A percentile compares a stretch with the other conserved stretches of the same genome.
Evolutionary conservation across 2,797 vertebrate genomes (phyloP).

Genomic region (Knipowitschia caucasica): DNA sequence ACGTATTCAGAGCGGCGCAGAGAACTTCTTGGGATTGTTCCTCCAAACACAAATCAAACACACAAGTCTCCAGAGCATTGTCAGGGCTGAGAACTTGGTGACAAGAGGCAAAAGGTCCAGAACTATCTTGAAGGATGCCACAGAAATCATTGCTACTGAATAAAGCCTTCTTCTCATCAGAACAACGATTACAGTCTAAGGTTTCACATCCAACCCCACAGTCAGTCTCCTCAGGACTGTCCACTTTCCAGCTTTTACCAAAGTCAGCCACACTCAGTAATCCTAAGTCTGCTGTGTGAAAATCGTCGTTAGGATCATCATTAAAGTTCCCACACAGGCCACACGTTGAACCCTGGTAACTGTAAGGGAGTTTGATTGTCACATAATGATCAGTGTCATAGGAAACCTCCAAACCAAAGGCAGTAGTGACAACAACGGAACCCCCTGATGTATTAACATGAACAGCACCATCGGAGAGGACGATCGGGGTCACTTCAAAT

Average conservation of each 20-base stretch:
- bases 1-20: slow-evolving; percentile 61
- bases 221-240: neutral
- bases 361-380: slow-evolving; percentile 45
- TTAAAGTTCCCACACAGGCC: slow-evolving; percentile 73
- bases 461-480: slow-evolving; percentile 48
- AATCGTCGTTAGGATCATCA: slow-evolving; percentile 20
- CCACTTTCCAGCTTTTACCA: slow-evolving; percentile 3
- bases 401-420: slow-evolving; percentile 64
- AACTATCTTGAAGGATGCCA: neutral
- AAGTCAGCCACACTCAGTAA: neutral
- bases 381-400: slow-evolving; percentile 53
- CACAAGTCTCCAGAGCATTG: slow-evolving; percentile 32
- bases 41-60: slow-evolving; percentile 63
- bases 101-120: neutral
- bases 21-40: slow-evolving; percentile 62
- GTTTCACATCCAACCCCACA: neutral
- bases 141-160: neutral
- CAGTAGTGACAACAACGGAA: slow-evolving; percentile 51
- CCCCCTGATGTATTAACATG: slow-evolving; percentile 60
- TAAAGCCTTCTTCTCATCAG: neutral
- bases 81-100: neutral
- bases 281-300: neutral
- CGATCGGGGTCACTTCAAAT: slow-evolving; percentile 49
- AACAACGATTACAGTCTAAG: neutral
- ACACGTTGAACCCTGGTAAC: slow-evolving; percentile 3